Base-by-base conservation (phyloP, 1,140 invertebrate species). In the Trigoniulus corallinus region DNA sequence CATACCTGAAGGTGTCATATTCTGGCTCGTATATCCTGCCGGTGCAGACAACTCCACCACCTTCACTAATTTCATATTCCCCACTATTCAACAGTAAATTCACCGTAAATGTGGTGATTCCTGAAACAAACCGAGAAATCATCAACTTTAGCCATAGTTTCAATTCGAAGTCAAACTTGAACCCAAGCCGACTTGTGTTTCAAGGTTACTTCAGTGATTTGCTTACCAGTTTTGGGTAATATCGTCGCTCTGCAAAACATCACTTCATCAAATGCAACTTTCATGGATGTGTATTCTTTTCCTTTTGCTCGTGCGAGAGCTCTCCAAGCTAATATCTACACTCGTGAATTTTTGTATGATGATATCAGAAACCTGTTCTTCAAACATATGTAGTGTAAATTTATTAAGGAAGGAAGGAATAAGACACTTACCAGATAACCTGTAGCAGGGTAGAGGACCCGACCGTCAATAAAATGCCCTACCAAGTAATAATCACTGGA, bases 371-470 rank as follows among this genome's bases (percentile, higher is more conserved):
- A 7, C 34, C 15, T 48, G 13, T 18, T n/a, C n/a, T n/a, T n/a
- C n/a, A n/a, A n/a, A n/a, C n/a, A n/a, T 3, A 21, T 23, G 25
- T 29, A 15, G 21, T 29, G 7, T 15, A 26, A 13, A 24, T 24
- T n/a, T n/a, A n/a, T 4, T 10, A n/a, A n/a, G n/a, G n/a, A n/a
- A 42, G 59, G 66, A 65, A 61, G 78, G 77, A 34, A 34, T 7
- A 7, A 34, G 29, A 15, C 29, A 34, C 7, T 34, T 34, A 34
- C 29, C 67, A 98, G 71, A 61, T 97, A 96, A 12, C 91, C 93
- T 41, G 93, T 95, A 43, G 92, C 93, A 12, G 94, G 93, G 70
- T 88, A 97, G 2, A 98, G 67, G 24, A 94, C 73, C 61, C 92
- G 75, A 13, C 91, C 93, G 68, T 98, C 93, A 60, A 98, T 94